These are phyloP conservation scores for Drosophila ficusphila DNA, from an alignment of 1,140 invertebrate species.

Conservation along the genomic window DNA sequence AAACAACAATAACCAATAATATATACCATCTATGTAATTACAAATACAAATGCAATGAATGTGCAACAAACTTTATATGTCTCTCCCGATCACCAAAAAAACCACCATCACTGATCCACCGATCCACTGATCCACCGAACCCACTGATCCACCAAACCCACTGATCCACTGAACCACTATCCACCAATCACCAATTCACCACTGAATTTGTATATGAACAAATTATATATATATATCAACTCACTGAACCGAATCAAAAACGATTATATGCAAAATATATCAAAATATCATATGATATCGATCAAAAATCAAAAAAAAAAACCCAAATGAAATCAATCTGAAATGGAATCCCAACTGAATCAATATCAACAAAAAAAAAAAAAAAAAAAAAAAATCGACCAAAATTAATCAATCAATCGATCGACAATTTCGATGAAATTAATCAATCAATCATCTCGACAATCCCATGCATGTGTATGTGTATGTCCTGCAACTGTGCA, in stretches of 20 bases:
- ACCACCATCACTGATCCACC: slow-evolving; percentile 12
- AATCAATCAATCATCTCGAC: slow-evolving; percentile 20
- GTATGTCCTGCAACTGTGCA: slow-evolving; percentile 47
- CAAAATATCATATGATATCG: slow-evolving; percentile 22
- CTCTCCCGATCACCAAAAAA: slow-evolving; percentile 30
- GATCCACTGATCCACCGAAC: slow-evolving; percentile 7
- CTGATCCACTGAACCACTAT: slow-evolving; percentile 11
- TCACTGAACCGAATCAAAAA: slow-evolving; percentile 31
- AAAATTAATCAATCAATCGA: slow-evolving; percentile 38
- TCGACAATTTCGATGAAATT: slow-evolving; percentile 27
- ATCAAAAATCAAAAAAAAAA: slow-evolving; percentile 27
- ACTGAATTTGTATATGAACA: slow-evolving; percentile 38
- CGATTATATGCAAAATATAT: slow-evolving; percentile 29
- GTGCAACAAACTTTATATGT: slow-evolving; percentile 47
- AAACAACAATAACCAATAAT: slow-evolving; percentile 14
- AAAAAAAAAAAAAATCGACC: slow-evolving; percentile 19
- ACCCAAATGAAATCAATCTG: slow-evolving; percentile 22
- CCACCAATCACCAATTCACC: slow-evolving; percentile 34
- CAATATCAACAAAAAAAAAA: slow-evolving; percentile 16
- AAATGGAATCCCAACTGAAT: slow-evolving; percentile 20
- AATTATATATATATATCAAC: slow-evolving; percentile 32
- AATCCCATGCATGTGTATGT: slow-evolving; percentile 42
- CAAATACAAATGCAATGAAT: slow-evolving; percentile 52
- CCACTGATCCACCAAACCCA: slow-evolving; percentile 11
- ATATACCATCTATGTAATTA: slow-evolving; percentile 39